These are phyloP conservation scores for Neodiprion fabricii DNA, from an alignment of 1,140 invertebrate genomes.

Conservation along the genomic window DNA sequence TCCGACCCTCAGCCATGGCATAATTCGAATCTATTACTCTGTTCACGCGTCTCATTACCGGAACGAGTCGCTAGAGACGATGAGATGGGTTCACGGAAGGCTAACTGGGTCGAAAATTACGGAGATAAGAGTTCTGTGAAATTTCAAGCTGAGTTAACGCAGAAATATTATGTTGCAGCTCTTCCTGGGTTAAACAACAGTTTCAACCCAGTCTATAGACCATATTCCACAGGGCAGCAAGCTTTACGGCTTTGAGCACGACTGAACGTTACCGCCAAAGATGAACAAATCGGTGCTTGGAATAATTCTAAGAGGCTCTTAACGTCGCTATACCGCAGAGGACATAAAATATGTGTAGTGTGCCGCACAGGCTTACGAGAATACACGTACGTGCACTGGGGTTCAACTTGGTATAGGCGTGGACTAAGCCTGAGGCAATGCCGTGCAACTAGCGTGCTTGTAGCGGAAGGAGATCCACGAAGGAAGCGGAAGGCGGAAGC, in stretches of 20 bases:
- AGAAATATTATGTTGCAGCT: no score
- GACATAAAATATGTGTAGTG: neutral
- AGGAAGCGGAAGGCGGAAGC: no score
- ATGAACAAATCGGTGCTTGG: neutral
- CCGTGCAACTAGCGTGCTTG: no score
- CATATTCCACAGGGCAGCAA: neutral
- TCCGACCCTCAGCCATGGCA: constrained; percentile 30
- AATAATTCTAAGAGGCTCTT: neutral
- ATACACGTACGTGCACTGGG: no score
- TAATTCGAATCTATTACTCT: constrained; percentile 59
- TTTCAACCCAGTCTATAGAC: neutral
- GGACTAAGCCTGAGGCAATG: no score
- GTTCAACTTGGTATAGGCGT: no score
- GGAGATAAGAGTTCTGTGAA: no score
- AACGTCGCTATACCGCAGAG: neutral
- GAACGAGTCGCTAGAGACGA: constrained; percentile 11
- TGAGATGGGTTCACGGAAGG: no score
- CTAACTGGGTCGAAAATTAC: no score
- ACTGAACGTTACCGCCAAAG: neutral
- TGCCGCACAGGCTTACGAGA: neutral
- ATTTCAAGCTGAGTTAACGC: no score
- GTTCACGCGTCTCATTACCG: constrained; percentile 51
- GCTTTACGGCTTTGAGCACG: neutral
- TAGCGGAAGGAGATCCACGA: no score
- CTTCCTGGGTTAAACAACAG: no score